Evolutionary conservation across 1,140 invertebrate genomes (phyloP).

Genomic region (Aplysia californica): DNA sequence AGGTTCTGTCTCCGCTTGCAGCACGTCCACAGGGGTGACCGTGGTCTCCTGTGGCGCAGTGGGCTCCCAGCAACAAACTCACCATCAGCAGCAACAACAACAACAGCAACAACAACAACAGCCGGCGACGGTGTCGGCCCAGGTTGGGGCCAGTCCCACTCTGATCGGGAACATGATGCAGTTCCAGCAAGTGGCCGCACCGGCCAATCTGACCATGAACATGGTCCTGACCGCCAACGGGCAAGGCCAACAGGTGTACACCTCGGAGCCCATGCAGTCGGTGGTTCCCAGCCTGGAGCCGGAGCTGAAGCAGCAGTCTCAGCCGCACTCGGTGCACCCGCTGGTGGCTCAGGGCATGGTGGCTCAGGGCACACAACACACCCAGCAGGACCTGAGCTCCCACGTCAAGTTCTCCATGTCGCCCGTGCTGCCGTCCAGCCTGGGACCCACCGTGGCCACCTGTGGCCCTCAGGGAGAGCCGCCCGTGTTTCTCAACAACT

Average conservation of each 20-base stretch:
- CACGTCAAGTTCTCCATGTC: conserved; percentile 3
- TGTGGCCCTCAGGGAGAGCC: background rate
- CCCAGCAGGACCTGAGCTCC: background rate
- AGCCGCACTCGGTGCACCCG: background rate
- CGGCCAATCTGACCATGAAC: conserved; percentile 6
- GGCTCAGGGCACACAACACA: background rate
- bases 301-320: background rate
- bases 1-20: too few relatives aligned
- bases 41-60: too few relatives aligned
- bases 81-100: background rate
- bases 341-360: background rate
- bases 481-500: conserved; percentile 6
- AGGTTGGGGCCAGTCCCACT: background rate
- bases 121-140: background rate
- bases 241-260: background rate
- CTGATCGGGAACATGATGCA: conserved; percentile 12
- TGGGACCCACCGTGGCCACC: conserved; percentile 3
- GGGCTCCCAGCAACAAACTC: too few relatives aligned
- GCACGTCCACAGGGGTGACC: too few relatives aligned
- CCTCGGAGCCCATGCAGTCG: background rate
- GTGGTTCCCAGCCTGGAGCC: background rate
- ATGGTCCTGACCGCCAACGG: conserved; percentile 8
- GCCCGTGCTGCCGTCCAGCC: conserved; percentile 7
- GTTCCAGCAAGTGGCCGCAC: conserved; percentile 2
- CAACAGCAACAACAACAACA: conserved; percentile 7